These are phyloP conservation scores for Scaptodrosophila lebanonensis DNA, from an alignment of 1,140 invertebrate species.

Conservation along the genomic window DNA sequence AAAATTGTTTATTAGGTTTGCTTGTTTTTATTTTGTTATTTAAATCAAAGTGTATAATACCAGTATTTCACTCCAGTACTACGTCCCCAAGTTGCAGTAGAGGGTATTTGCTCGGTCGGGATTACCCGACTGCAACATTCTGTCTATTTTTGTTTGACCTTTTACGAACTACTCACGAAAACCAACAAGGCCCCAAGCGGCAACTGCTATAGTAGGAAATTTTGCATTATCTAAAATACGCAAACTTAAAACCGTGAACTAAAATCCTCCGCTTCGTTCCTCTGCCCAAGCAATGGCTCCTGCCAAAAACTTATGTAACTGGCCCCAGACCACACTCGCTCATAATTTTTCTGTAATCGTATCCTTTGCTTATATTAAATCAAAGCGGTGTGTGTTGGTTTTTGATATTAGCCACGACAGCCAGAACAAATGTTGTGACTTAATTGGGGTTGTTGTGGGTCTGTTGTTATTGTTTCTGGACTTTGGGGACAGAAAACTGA, in stretches of 20 bases:
- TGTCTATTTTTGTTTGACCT: too few relatives aligned
- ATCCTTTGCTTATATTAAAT: constrained; percentile 71
- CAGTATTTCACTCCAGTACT: too few relatives aligned
- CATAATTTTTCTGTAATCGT: constrained; percentile 53
- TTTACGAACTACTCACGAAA: constrained; percentile 12
- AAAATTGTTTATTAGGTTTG: too few relatives aligned
- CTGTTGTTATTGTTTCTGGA: constrained; percentile 15
- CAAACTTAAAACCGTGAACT: constrained; percentile 70
- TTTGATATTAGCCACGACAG: constrained; percentile 48
- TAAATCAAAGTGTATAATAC: too few relatives aligned
- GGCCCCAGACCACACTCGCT: constrained; percentile 39
- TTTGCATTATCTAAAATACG: constrained; percentile 69
- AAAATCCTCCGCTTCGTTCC: constrained; percentile 28
- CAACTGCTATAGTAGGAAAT: constrained; percentile 62
- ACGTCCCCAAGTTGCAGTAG: too few relatives aligned
- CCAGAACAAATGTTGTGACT: constrained; percentile 27
- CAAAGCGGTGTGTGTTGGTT: constrained; percentile 66
- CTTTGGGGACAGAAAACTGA: constrained; percentile 66
- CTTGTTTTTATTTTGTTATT: too few relatives aligned
- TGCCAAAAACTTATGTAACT: constrained; percentile 55
- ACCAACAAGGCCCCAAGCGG: constrained; percentile 46
- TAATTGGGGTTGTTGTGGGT: constrained; percentile 9
- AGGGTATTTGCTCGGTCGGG: too few relatives aligned
- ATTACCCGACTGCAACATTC: too few relatives aligned
- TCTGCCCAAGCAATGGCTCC: neutral